Conservation (phyloP, 2,797 vertebrate species). For the Harpagifer antarcticus region DNA sequence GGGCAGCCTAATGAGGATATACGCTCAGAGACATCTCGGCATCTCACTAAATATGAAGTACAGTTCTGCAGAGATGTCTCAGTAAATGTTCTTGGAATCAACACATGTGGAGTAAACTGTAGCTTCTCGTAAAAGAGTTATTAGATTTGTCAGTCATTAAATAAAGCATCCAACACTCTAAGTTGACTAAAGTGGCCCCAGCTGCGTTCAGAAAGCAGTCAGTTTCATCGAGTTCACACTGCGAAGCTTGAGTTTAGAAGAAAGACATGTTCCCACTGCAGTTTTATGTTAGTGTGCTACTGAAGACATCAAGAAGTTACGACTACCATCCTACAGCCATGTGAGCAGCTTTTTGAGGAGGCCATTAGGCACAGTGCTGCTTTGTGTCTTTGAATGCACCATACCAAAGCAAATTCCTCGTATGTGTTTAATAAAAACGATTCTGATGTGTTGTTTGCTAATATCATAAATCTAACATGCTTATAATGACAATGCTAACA, state of each 20-base stretch:
- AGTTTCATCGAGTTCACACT: constrained; percentile 34
- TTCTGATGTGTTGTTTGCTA: too few species aligned
- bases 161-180: constrained; percentile 48
- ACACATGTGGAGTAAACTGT: constrained; percentile 41
- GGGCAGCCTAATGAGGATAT: constrained; percentile 36
- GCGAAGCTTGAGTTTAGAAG: constrained; percentile 34
- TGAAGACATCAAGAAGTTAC: constrained; percentile 10
- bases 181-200: constrained; percentile 44
- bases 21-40: constrained; percentile 37
- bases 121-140: constrained; percentile 48
- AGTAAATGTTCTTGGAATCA: constrained; percentile 43
- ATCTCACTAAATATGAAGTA: constrained; percentile 30
- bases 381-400: too few species aligned
- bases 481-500: background rate
- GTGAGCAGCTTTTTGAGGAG: background rate
- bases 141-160: constrained; percentile 52
- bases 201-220: constrained; percentile 50
- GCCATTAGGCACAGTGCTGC: background rate
- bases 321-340: too few species aligned
- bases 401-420: too few species aligned
- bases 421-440: too few species aligned
- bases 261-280: constrained; percentile 25
- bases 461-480: background rate
- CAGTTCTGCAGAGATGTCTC: constrained; percentile 40
- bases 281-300: background rate